Conservation (phyloP, 2,888 invertebrate species). For the Metacarcinus magister region DNA sequence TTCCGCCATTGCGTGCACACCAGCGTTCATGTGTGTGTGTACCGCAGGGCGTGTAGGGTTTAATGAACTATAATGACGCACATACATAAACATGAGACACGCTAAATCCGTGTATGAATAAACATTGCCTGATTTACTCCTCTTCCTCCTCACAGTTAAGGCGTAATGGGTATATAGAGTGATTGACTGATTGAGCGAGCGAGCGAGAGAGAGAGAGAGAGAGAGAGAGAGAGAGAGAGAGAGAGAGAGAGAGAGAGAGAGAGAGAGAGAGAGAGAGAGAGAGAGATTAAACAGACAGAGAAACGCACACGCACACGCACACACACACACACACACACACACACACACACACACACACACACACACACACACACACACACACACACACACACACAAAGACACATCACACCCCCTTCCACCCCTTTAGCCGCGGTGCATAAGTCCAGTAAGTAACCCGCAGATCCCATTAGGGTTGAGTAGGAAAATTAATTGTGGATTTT, state of each 20-base stretch:
- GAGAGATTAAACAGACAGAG: neutral
- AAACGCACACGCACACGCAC: neutral
- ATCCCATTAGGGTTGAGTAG: too few species aligned
- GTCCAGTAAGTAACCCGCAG: too few species aligned
- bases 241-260: slow-evolving; percentile 26
- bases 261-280: slow-evolving; percentile 26
- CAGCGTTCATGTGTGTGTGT: neutral
- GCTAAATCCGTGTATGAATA: neutral
- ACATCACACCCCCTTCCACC: too few species aligned
- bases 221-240: slow-evolving; percentile 26
- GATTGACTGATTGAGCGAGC: neutral
- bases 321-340: slow-evolving; percentile 21
- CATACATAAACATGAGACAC: neutral
- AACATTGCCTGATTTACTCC: neutral
- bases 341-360: slow-evolving; percentile 26
- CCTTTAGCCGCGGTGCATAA: too few species aligned
- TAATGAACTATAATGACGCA: neutral
- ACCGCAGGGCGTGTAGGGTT: neutral
- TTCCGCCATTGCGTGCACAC: neutral
- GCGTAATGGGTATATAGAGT: neutral
- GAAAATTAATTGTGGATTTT: too few species aligned
- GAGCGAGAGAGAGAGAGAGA: neutral
- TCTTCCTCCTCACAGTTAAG: neutral
- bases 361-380: neutral
- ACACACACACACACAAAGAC: too few species aligned